phyloP scores from a whole-genome alignment of 2,888 invertebrate genomes.

The Acanthoscelides obtectus region DNA sequence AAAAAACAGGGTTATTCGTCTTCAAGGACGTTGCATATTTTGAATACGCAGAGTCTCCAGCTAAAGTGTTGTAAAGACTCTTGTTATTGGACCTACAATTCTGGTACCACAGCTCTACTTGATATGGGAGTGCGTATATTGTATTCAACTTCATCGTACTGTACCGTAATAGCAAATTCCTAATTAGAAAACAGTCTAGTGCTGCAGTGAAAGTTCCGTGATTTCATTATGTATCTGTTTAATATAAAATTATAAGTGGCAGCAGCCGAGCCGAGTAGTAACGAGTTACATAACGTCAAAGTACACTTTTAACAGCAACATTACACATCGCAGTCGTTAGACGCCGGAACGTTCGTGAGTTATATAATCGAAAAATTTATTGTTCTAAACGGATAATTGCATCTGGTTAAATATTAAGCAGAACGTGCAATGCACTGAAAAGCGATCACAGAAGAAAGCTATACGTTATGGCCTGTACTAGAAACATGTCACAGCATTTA shows the following conservation, averaged over 20 bases:
- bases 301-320: constrained; percentile 2
- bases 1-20: too few species aligned
- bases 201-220: constrained; percentile 23
- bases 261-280: constrained; percentile 5
- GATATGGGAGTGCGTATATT: too few species aligned
- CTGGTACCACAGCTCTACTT: too few species aligned
- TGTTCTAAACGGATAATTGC: constrained; percentile 10
- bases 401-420: not conserved
- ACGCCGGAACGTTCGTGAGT: constrained; percentile 1
- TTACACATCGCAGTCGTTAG: not conserved
- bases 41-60: too few species aligned
- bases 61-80: too few species aligned
- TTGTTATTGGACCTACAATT: too few species aligned
- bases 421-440: not conserved
- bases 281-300: constrained; percentile 19
- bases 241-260: constrained; percentile 24
- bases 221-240: constrained; percentile 24
- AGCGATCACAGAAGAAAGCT: not conserved
- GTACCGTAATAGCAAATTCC: not conserved
- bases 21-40: too few species aligned
- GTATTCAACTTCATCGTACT: not conserved
- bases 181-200: not conserved
- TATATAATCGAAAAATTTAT: constrained; percentile 16
- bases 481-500: too few species aligned
- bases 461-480: too few species aligned